phyloP scores from a whole-genome alignment of 2,888 invertebrate species.

The Zygaena filipendulae region DNA sequence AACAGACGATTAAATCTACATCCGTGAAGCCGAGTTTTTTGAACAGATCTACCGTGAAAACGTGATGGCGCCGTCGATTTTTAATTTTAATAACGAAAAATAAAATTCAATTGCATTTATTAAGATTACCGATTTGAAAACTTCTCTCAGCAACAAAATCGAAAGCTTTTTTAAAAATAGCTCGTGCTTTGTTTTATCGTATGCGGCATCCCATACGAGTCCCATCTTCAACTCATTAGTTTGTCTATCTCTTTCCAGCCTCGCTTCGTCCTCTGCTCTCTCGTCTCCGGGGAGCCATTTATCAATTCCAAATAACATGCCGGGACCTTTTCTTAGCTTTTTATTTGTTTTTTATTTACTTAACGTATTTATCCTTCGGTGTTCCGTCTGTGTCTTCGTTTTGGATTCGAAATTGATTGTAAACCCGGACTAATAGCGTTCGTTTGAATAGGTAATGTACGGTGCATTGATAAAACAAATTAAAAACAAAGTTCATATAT shows the following conservation, averaged over 20 bases:
- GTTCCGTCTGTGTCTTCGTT: constrained; percentile 46
- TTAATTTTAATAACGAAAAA: no score
- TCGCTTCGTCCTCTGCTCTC: constrained; percentile 45
- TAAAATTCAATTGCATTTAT: no score
- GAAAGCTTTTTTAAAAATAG: no score
- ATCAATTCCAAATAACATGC: constrained; percentile 69
- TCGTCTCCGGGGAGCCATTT: constrained; percentile 61
- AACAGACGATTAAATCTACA: constrained; percentile 29
- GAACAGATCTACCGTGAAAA: constrained; percentile 40
- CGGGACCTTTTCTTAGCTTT: constrained; percentile 58
- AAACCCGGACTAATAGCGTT: constrained; percentile 55
- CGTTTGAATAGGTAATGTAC: constrained; percentile 39
- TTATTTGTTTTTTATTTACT: constrained; percentile 64
- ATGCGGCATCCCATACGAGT: constrained; percentile 37
- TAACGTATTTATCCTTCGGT: constrained; percentile 57
- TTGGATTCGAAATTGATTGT: constrained; percentile 63
- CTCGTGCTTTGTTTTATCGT: constrained; percentile 41
- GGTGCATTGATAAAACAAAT: constrained; percentile 55
- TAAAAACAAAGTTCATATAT: constrained; percentile 23
- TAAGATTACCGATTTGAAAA: no score
- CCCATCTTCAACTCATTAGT: constrained; percentile 54
- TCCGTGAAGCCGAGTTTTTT: constrained; percentile 33
- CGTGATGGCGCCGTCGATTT: constrained; percentile 28
- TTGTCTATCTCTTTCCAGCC: constrained; percentile 37
- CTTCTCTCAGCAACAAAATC: constrained; percentile 24